Evolutionary conservation across 2,797 vertebrate species (phyloP).

Genomic region (Centropyge bicolor): DNA sequence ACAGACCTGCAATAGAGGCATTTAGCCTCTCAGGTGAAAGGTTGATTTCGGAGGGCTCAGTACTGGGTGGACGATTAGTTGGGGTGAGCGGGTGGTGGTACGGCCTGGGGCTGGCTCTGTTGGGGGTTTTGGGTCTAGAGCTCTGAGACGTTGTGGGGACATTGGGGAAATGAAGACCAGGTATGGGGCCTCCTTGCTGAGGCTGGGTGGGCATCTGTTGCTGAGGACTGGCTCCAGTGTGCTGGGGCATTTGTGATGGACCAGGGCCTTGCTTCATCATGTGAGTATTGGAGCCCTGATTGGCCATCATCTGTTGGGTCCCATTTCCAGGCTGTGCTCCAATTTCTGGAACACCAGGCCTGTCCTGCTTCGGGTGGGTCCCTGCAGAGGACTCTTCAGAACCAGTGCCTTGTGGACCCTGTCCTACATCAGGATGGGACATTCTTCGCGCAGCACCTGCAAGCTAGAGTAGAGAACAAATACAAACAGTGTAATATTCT

Average conservation of each 20-base stretch:
- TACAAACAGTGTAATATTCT: background rate
- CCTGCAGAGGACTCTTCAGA: conserved; percentile 87
- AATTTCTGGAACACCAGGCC: conserved; percentile 85
- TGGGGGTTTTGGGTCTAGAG: conserved; percentile 97
- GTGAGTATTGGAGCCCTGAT: conserved; percentile 88
- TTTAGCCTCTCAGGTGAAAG: conserved; percentile 98
- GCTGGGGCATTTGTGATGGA: conserved; percentile 87
- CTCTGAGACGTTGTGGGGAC: conserved; percentile 94
- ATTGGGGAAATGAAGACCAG: conserved; percentile 93
- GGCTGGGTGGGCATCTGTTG: conserved; percentile 89
- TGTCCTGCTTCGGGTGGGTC: conserved; percentile 87
- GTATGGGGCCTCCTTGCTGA: conserved; percentile 89
- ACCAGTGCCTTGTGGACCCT: conserved; percentile 88
- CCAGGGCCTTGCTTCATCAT: conserved; percentile 94
- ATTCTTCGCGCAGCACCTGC: conserved; percentile 90
- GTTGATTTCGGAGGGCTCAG: conserved; percentile 98
- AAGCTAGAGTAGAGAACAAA: conserved; percentile 71
- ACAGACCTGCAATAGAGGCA: conserved; percentile 98
- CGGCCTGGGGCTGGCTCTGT: conserved; percentile 96
- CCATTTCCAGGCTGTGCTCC: conserved; percentile 89
- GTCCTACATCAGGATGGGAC: conserved; percentile 91
- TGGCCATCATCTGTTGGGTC: conserved; percentile 90
- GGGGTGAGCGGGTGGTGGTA: conserved; percentile 98
- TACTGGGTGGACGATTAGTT: conserved; percentile 97
- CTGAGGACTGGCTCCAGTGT: conserved; percentile 92